phyloP scores from a whole-genome alignment of 2,888 invertebrate genomes.

The Drosophila macrothrix region DNA sequence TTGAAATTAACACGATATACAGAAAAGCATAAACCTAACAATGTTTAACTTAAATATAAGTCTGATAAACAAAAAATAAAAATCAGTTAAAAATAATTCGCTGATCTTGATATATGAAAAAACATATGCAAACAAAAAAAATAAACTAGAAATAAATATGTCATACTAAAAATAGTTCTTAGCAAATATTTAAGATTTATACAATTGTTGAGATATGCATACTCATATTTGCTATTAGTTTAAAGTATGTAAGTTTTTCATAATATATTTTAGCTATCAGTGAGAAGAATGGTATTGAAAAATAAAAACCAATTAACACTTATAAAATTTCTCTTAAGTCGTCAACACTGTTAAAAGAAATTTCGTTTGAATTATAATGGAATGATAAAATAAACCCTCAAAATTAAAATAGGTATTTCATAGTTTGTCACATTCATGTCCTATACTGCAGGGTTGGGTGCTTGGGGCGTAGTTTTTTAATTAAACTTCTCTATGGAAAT shows the following conservation, averaged over 20 bases:
- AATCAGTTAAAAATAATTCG: neutral
- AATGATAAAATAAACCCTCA: accelerated
- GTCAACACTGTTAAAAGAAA: neutral
- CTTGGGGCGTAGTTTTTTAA: constrained; percentile 70
- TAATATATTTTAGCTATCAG: neutral
- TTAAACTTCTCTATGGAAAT: constrained; percentile 59
- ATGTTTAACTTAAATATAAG: neutral
- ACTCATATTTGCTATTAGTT: neutral
- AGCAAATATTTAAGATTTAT: neutral
- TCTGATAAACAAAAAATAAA: neutral
- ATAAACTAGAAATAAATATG: neutral
- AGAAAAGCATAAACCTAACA: neutral
- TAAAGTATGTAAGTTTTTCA: neutral
- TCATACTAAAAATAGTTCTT: neutral
- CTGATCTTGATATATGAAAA: neutral
- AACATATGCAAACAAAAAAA: neutral
- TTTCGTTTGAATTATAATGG: too few relatives aligned
- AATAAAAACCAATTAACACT: neutral
- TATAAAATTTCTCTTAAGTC: neutral
- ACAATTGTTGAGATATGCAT: too few relatives aligned
- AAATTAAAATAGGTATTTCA: constrained; percentile 16
- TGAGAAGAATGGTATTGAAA: neutral
- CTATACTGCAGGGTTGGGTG: constrained; percentile 1
- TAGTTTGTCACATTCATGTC: neutral
- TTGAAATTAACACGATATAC: neutral